Evolutionary conservation across 2,113 vertebrate genomes (phyloP).

Genomic region (Colaptes auratus): DNA sequence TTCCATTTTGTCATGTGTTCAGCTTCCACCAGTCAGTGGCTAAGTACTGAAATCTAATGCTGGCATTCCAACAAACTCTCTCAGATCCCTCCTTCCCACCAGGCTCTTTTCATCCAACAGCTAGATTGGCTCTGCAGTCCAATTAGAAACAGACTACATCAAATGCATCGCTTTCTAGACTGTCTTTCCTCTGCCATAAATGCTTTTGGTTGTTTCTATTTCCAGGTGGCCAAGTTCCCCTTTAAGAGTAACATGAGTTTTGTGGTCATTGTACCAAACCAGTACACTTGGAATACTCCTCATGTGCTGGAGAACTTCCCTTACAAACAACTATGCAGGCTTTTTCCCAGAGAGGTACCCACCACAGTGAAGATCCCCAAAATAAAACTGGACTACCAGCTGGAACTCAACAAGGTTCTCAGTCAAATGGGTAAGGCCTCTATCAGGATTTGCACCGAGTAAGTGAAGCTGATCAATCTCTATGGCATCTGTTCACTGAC

Average conservation of each 20-base stretch:
- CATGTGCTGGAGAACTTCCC: constrained; percentile 80
- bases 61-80: background rate
- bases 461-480: background rate
- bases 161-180: background rate
- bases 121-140: background rate
- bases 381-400: constrained; percentile 84
- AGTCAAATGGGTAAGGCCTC: constrained; percentile 85
- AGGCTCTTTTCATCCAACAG: background rate
- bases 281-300: constrained; percentile 77
- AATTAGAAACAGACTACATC: background rate
- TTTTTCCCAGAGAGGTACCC: constrained; percentile 79
- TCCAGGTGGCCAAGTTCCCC: constrained; percentile 89
- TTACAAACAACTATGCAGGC: constrained; percentile 77
- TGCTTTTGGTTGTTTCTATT: background rate
- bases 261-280: constrained; percentile 84
- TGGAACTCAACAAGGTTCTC: constrained; percentile 85
- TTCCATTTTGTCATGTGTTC: background rate
- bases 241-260: constrained; percentile 89
- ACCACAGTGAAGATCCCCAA: constrained; percentile 89
- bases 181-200: background rate
- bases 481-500: background rate
- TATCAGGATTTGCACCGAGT: background rate
- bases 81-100: background rate
- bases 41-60: background rate
- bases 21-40: background rate